phyloP scores from a whole-genome alignment of 2,113 vertebrate species.

The Gallinago jamesoni region DNA sequence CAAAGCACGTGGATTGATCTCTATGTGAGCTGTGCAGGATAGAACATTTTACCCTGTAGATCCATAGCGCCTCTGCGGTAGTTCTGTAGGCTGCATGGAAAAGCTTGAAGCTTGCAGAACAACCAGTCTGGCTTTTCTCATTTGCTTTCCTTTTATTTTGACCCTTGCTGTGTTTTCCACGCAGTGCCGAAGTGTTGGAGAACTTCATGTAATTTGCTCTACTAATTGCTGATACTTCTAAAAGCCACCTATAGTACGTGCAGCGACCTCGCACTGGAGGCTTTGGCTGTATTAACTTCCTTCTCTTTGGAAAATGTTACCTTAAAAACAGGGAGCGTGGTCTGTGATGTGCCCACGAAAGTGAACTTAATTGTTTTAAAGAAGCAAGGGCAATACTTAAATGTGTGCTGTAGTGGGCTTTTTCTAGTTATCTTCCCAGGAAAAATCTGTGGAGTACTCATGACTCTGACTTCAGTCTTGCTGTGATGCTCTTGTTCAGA shows the following conservation, averaged over 20 bases:
- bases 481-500: background rate
- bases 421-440: background rate
- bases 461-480: background rate
- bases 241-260: background rate
- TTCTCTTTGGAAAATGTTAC: slow-evolving; percentile 24
- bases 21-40: background rate
- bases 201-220: background rate
- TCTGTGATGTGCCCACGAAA: background rate
- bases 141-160: background rate
- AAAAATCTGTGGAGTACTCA: background rate
- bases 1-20: background rate
- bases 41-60: background rate
- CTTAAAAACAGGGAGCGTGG: background rate
- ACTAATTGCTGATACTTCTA: background rate
- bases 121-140: background rate
- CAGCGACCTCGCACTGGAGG: background rate
- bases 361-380: background rate
- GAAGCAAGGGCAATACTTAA: background rate
- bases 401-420: background rate
- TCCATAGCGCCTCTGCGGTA: background rate
- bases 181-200: background rate
- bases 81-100: slow-evolving; percentile 9
- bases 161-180: background rate
- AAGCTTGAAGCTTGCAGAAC: background rate
- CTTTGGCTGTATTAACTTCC: slow-evolving; percentile 30